phyloP scores from a whole-genome alignment of 2,797 vertebrate genomes.

The Myiothlypis coronata region DNA sequence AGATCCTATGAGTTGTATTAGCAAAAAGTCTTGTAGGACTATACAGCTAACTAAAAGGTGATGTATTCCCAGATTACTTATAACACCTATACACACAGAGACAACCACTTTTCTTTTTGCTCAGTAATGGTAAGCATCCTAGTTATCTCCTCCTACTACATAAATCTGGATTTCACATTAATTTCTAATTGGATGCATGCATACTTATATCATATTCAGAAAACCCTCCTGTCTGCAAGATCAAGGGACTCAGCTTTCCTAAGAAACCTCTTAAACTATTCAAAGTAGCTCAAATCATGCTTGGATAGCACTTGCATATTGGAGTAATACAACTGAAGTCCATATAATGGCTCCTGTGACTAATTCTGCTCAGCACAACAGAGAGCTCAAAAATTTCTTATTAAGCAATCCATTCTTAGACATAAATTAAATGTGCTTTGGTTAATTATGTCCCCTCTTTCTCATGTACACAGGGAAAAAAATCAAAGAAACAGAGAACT shows the following conservation, averaged over 20 bases:
- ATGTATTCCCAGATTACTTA: background rate
- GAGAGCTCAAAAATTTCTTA: background rate
- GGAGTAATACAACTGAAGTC: background rate
- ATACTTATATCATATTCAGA: background rate
- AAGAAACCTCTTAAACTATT: background rate
- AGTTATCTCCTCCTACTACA: background rate
- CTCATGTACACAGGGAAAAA: background rate
- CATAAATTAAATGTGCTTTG: background rate
- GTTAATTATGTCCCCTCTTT: background rate
- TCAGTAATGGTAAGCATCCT: background rate
- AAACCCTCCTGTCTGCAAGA: background rate
- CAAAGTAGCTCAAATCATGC: background rate
- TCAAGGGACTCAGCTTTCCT: background rate
- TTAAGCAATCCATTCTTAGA: background rate
- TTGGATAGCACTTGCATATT: background rate
- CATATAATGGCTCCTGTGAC: background rate
- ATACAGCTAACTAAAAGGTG: background rate
- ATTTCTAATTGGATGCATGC: background rate
- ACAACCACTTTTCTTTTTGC: background rate
- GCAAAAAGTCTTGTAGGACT: background rate
- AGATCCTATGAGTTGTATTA: background rate
- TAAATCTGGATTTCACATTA: background rate
- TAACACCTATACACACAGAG: background rate
- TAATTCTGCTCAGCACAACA: background rate
- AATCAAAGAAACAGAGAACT: background rate